Conservation (phyloP, 2,797 vertebrate species). For the Scolopax bukidnonensis region DNA sequence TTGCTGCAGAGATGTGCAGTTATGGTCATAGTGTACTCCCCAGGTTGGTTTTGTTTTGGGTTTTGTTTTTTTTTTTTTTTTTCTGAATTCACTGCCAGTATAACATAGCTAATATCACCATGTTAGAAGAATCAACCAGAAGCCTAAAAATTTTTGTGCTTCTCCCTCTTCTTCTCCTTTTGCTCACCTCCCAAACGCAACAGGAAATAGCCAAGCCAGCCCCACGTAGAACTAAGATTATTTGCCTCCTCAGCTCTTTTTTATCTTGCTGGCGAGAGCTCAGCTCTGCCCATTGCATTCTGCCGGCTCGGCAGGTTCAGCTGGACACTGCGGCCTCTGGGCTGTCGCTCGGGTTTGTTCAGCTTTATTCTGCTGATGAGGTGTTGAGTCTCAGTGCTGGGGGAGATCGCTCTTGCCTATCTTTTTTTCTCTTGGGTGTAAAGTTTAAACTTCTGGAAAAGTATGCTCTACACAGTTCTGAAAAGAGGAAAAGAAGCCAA, state of each 20-base stretch:
- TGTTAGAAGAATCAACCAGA: neutral
- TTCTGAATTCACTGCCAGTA: neutral
- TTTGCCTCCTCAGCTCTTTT: constrained; percentile 21
- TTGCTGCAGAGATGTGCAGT: neutral
- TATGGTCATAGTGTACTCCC: rapidly evolving
- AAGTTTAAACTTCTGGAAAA: neutral
- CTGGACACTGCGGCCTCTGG: neutral
- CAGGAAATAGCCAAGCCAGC: neutral
- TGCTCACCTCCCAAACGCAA: rapidly evolving
- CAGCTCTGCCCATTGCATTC: neutral
- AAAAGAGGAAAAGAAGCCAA: neutral
- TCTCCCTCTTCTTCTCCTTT: neutral
- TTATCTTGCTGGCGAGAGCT: neutral
- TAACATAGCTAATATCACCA: too few relatives aligned
- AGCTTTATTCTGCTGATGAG: neutral
- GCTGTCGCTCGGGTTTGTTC: neutral
- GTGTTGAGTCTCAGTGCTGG: neutral
- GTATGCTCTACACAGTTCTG: neutral
- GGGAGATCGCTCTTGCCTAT: neutral
- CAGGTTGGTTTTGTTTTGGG: neutral
- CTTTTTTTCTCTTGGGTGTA: neutral
- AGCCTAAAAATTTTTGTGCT: neutral
- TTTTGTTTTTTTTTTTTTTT: neutral
- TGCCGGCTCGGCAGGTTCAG: constrained; percentile 39
- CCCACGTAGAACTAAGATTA: rapidly evolving